Base-by-base conservation (phyloP, 2,888 invertebrate genomes). In the Sinohyriopsis cumingii region DNA sequence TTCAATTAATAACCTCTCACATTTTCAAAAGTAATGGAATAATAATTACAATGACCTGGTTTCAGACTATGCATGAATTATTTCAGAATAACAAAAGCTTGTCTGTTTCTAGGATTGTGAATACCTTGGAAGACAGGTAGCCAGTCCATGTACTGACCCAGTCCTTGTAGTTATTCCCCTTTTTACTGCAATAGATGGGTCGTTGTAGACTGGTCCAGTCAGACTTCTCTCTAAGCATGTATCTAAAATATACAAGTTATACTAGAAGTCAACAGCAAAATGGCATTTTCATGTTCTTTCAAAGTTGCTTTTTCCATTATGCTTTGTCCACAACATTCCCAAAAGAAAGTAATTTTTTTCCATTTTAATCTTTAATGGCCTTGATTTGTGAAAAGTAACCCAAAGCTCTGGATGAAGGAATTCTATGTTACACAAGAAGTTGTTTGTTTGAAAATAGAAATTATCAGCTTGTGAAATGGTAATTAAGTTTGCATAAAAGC, bases 91-190 rank as follows among this genome's bases (percentile, higher is more conserved):
- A 28, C n/a, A 63, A 24, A 57, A 55, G 22, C 20, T 63, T 54
- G 24, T 53, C n/a, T 56, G 15, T 57, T 57, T 57, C 57, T 25
- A n/a, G 28, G 19, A 61, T 25, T 28, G 28, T 61, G 61, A 61
- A 33, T 68, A 85, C 86, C 86, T 83, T 83, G 9, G 83, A 78
- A 24, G 76, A 80, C 3, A 90, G 82, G 71, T 88, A 89, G 19
- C 86, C 86, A 56, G 89, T 87, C 86, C 90, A 89, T 59, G 86
- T 88, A 65, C 86, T 86, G 45, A 90, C 85, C 91, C 91, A 91
- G 56, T 86, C 84, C 56, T 86, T 84, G 72, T 88, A 90, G 62
- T 83, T 87, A 65, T 73, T 79, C 6, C 90, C 89, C 72, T 87
- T 87, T 71, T 79, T 81, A 65, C 89, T 89, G 28, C 83, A 78